Evolutionary conservation across 2,888 invertebrate genomes (phyloP), one percentile per base, ranked within the genome.

Genomic region (Diaphora mendica): DNA sequence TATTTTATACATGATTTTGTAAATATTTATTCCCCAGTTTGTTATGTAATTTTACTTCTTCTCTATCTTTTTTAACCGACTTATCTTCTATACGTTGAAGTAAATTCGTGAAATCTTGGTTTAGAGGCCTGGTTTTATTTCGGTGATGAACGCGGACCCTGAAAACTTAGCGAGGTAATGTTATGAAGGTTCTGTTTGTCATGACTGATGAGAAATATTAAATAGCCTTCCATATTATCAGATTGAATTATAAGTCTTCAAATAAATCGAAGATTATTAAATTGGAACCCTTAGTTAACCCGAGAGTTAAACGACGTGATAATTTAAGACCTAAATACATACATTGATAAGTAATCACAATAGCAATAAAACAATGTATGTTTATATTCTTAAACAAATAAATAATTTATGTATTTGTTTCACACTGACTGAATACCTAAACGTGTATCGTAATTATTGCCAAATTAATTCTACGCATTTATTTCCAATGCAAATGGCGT

Each of bases 401-500:
- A 67, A 30, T 67, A 48, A 67, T 48, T 26, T 48, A 48, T 33
- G 67, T 67, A 67, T 67, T 67, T 33, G 67, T 67, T 67, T 48
- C 67, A 67, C 26, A 17, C 5, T 30, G 3, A 17, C 5, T 30
- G 3, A 26, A 17, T 17, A 20, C 48, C 20, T 48, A 62, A 62
- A 17, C 2, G 17, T 62, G 30, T 62, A 1, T 62, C 30, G 62
- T 17, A 62, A 62, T 26, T 30, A 62, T 30, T 62, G 30, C 62
- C 26, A 62, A 30, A 62, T 62, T 62, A 62, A 62, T 62, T 30
- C 7, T 35, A 23, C 48, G 30, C 35, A 23, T 55, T 59, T 8
- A 70, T 70, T 70, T 33, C 62, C 70, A 44, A 64, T 64, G 62
- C 64, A 70, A 70, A 44, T 64, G 9, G 20, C 30, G 39, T 59